Conservation (phyloP, 2,797 vertebrate genomes). For the Hephaestus fuliginosus region DNA sequence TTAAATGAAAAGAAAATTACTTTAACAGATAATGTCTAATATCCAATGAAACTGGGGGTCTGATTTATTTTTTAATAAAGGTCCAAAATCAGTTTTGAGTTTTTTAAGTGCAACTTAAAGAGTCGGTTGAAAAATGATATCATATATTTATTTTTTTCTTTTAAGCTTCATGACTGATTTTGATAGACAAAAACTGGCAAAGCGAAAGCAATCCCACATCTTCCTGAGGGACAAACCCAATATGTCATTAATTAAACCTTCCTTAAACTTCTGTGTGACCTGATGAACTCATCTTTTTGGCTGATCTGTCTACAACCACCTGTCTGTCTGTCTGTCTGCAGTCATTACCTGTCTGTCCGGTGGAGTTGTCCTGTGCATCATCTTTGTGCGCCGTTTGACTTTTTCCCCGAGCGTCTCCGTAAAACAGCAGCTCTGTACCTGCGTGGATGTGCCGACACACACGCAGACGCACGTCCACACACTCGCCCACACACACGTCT, state of each 20-base stretch:
- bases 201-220: background rate
- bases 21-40: background rate
- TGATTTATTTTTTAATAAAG: background rate
- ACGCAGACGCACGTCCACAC: conserved; percentile 52
- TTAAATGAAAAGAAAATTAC: background rate
- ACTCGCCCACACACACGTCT: conserved; percentile 52
- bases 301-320: background rate
- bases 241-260: background rate
- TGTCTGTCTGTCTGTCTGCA: background rate
- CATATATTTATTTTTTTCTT: background rate
- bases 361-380: background rate
- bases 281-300: background rate
- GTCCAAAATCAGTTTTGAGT: background rate
- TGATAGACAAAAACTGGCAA: background rate
- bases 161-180: background rate
- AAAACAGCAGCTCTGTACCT: conserved; percentile 76
- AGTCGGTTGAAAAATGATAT: background rate
- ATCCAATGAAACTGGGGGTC: background rate
- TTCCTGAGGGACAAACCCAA: background rate
- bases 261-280: background rate
- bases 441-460: conserved; percentile 65
- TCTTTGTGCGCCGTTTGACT: background rate
- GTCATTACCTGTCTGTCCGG: conserved; percentile 38
- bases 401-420: background rate
- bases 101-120: background rate